phyloP scores from a whole-genome alignment of 2,113 vertebrate species.

The Phainopepla nitens region DNA sequence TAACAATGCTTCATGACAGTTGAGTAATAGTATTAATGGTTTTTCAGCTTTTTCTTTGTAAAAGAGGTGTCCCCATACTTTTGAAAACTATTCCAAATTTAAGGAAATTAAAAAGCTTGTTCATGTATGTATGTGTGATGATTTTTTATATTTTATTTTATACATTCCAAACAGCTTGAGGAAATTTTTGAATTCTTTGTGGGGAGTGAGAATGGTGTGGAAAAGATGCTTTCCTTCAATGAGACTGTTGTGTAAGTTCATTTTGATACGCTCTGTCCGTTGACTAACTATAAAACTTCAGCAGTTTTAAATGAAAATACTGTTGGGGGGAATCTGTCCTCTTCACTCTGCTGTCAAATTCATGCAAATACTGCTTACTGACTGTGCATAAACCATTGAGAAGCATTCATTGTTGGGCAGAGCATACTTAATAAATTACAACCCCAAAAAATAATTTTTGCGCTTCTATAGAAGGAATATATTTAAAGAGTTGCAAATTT shows the following conservation, averaged over 20 bases:
- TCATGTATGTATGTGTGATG: background rate
- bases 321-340: background rate
- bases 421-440: background rate
- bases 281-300: background rate
- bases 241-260: background rate
- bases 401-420: background rate
- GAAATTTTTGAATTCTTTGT: background rate
- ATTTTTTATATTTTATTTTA: background rate
- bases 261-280: background rate
- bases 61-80: background rate
- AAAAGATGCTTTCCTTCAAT: background rate
- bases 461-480: background rate
- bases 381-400: background rate
- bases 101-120: background rate
- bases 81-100: background rate
- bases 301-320: background rate
- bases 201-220: background rate
- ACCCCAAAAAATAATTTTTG: background rate
- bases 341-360: background rate
- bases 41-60: background rate
- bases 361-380: background rate
- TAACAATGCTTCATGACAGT: background rate
- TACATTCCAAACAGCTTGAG: background rate
- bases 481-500: background rate
- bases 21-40: background rate